Conservation (phyloP, 2,113 vertebrate genomes). For the Ailurus styani region DNA sequence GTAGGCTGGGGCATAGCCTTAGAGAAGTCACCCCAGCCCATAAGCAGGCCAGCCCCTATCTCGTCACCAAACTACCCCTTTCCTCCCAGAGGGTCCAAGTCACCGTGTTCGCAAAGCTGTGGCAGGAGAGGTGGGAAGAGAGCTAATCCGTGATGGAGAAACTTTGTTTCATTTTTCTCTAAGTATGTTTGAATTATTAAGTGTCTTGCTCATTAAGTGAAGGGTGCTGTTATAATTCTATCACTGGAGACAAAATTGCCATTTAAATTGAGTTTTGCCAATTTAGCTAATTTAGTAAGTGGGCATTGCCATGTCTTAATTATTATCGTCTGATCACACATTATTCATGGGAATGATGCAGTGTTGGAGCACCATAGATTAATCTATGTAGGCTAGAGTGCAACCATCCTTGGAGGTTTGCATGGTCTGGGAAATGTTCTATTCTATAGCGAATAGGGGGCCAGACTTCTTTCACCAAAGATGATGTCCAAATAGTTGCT, state of each 20-base stretch:
- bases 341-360: not conserved
- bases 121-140: fast-evolving
- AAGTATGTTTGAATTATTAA: conserved; percentile 75
- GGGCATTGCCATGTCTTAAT: conserved; percentile 61
- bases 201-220: conserved; percentile 69
- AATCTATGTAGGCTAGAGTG: fast-evolving
- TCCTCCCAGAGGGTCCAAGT: not conserved
- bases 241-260: conserved; percentile 65
- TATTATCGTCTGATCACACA: conserved; percentile 39
- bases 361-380: not conserved
- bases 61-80: not conserved
- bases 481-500: not conserved
- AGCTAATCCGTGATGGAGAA: not conserved
- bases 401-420: not conserved
- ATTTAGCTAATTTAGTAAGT: conserved; percentile 71
- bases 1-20: not conserved
- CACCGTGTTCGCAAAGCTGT: not conserved
- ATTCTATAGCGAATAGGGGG: not conserved
- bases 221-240: conserved; percentile 64
- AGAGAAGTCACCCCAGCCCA: not conserved
- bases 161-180: conserved; percentile 56
- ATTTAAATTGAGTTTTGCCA: conserved; percentile 72
- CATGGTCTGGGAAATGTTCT: not conserved
- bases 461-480: not conserved
- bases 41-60: not conserved